phyloP scores from a whole-genome alignment of 2,888 invertebrate species.

The Rotaria sp. region DNA sequence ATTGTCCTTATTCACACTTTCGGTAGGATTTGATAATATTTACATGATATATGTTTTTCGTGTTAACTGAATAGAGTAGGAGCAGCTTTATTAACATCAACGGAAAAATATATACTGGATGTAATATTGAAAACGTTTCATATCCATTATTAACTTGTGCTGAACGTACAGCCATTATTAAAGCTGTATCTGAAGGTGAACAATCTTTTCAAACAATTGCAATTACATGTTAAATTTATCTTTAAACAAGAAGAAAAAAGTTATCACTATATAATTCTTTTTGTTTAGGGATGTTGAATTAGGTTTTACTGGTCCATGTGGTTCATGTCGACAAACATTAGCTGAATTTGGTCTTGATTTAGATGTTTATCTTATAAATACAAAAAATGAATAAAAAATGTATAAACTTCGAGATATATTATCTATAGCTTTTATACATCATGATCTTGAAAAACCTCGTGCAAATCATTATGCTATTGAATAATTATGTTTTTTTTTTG shows the following conservation, averaged over 20 bases:
- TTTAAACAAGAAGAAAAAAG: too few relatives aligned
- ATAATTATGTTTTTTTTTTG: background rate
- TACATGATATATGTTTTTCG: rapidly evolving
- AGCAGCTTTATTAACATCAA: constrained; percentile 46
- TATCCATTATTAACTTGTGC: constrained; percentile 76
- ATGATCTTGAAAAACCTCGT: constrained; percentile 16
- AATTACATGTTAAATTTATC: constrained; percentile 58
- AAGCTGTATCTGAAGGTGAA: constrained; percentile 76
- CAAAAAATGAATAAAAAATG: constrained; percentile 24
- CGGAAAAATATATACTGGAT: constrained; percentile 57
- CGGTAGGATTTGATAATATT: background rate
- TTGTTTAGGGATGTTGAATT: background rate
- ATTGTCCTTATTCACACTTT: constrained; percentile 53
- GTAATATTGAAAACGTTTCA: constrained; percentile 83
- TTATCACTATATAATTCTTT: background rate
- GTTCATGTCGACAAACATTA: constrained; percentile 70
- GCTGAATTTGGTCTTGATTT: constrained; percentile 44
- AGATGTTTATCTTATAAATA: constrained; percentile 30
- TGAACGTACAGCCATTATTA: constrained; percentile 74
- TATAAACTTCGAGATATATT: constrained; percentile 34
- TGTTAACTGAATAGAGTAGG: constrained; percentile 45
- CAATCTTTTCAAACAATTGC: constrained; percentile 60
- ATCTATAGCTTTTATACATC: constrained; percentile 32
- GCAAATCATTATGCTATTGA: background rate
- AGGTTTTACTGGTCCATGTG: constrained; percentile 60